These are phyloP conservation scores for Drosophila insularis DNA, from an alignment of 1,140 invertebrate genomes.

Conservation along the genomic window DNA sequence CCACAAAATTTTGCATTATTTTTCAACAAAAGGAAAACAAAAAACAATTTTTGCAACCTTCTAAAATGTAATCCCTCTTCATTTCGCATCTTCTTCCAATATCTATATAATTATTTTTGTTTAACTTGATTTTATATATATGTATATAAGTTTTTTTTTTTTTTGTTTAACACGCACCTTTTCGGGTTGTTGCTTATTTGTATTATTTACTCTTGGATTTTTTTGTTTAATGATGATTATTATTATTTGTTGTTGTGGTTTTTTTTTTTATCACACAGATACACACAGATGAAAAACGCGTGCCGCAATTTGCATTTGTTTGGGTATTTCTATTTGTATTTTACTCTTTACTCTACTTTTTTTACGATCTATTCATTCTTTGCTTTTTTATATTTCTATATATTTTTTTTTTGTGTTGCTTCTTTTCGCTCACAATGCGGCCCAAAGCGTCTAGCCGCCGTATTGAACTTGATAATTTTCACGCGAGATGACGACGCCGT, in stretches of 20 bases:
- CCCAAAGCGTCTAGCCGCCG: conserved; percentile 23
- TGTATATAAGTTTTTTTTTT: neutral
- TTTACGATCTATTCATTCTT: conserved; percentile 30
- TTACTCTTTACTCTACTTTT: conserved; percentile 12
- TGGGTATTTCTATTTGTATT: conserved; percentile 7
- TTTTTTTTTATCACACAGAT: neutral
- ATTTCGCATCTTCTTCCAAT: conserved; percentile 4
- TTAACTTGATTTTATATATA: conserved; percentile 23
- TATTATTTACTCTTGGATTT: conserved; percentile 7
- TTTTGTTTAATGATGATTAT: conserved; percentile 11
- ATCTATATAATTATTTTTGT: conserved; percentile 31
- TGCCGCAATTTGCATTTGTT: conserved; percentile 21
- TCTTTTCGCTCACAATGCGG: neutral
- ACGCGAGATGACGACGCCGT: conserved; percentile 19
- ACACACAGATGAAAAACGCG: conserved; percentile 13
- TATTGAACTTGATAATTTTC: conserved; percentile 41
- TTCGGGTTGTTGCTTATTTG: conserved; percentile 29
- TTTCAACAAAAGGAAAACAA: conserved; percentile 3
- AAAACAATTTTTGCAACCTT: neutral
- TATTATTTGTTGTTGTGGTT: neutral
- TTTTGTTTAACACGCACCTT: conserved; percentile 59
- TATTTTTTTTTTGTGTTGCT: conserved; percentile 7
- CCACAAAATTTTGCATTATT: conserved; percentile 16
- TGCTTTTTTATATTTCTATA: conserved; percentile 36
- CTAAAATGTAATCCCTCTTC: conserved; percentile 27